phyloP scores from a whole-genome alignment of 1,140 invertebrate genomes.

The Chlorops oryzae region DNA sequence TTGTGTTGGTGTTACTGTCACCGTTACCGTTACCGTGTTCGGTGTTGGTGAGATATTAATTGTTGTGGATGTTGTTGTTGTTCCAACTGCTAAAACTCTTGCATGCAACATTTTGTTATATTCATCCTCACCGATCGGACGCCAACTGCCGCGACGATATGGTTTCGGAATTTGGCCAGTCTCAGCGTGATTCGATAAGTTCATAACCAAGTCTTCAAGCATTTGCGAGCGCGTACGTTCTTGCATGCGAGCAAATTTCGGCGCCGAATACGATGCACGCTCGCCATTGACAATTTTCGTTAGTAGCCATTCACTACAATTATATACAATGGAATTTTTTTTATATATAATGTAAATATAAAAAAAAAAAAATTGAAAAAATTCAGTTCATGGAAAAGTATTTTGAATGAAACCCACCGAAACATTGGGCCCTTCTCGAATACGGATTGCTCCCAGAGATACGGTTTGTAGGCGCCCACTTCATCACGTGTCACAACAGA shows the following conservation, averaged over 20 bases:
- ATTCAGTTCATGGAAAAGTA: not conserved
- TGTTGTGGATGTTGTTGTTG: conserved; percentile 20
- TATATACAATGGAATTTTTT: conserved; percentile 1
- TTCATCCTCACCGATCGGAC: conserved; percentile 67
- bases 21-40: not conserved
- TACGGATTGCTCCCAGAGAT: conserved; percentile 87
- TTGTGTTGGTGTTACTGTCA: conserved; percentile 9
- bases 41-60: conserved; percentile 1
- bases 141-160: conserved; percentile 83
- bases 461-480: conserved; percentile 95
- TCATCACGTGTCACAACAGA: conserved; percentile 93
- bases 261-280: conserved; percentile 90
- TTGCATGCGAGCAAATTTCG: conserved; percentile 93
- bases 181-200: conserved; percentile 88
- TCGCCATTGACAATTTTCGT: conserved; percentile 98
- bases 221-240: conserved; percentile 86
- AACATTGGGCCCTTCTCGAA: conserved; percentile 87
- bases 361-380: not conserved
- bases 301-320: conserved; percentile 79
- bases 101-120: conserved; percentile 48
- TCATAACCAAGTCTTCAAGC: conserved; percentile 90
- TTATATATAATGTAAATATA: not conserved
- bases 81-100: conserved; percentile 36
- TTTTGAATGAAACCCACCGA: conserved; percentile 46
- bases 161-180: conserved; percentile 94